Base-by-base conservation (phyloP, 2,888 invertebrate genomes). In the Cremastobaeus sp. region DNA sequence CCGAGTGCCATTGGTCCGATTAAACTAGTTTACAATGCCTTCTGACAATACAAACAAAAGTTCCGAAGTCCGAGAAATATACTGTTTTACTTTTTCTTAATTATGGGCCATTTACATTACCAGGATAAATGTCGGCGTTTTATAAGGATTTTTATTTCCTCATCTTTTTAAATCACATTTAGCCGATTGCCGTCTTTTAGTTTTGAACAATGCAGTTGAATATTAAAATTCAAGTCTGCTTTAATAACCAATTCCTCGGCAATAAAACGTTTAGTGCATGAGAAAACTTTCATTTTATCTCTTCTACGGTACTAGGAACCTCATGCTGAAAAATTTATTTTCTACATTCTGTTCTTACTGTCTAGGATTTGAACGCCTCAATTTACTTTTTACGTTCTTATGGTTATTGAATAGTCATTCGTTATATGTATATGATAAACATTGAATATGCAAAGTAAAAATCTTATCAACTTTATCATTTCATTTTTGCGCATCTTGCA, bases 11-110 rank as follows among this genome's bases (percentile, higher is more conserved):
- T 64, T 25, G 35, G 35, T 34, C 45, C 52, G 45, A 64, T 64
- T 64, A 54, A 54, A 35, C 64, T 54, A 54, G 45, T 52, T 64
- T 54, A 64, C 30, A 52, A 32, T 34, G 28, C 45, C 48, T 54
- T 64, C 35, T 20, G 28, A 48, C 18, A 48, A 48, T 28, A 8
- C 20, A 57, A 11, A n/a, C 15, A 17, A 43, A 14, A 3, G 15
- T 47, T 47, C 15, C 9, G 1, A 1, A n/a, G n/a, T n/a, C n/a
- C n/a, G n/a, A n/a, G n/a, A n/a, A n/a, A n/a, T n/a, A n/a, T n/a
- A n/a, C n/a, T n/a, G n/a, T n/a, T n/a, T n/a, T n/a, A n/a, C 9
- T 3, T 35, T 17, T 35, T 2, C 21, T 20, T 50, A 12, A 21
- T 14, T 21, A 35, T 55, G n/a, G 18, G 9, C 20, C 8, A 41